Evolutionary conservation across 2,888 invertebrate species (phyloP), one percentile per base, ranked within the genome.

Genomic region (Gandaritis pyraliata): DNA sequence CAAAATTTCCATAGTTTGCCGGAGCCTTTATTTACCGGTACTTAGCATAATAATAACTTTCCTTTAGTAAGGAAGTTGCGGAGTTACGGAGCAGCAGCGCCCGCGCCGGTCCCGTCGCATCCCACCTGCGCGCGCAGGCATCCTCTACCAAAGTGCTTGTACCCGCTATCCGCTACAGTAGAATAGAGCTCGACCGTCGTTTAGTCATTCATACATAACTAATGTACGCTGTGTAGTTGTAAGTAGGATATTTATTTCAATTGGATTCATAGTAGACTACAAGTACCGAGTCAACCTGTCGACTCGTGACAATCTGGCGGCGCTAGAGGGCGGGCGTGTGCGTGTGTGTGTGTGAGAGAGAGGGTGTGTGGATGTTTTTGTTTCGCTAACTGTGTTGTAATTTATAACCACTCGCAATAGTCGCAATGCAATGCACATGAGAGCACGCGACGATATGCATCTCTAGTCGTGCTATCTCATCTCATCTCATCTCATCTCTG

Each of bases 111-210:
- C 41, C 15, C 47, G n/a, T n/a, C 30, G 15, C 23, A n/a, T 38
- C 53, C 53, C 49, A 47, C 57, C 47, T 47, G 36, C 43, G 56
- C 29, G 53, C 36, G 61, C 58, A 49, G 53, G 18, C 45, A 36
- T 54, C 60, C 61, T 64, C 43, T 16, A 74, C 71, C 80, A 83
- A 65, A 80, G 72, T 71, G 70, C 68, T 66, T 56, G 58, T 58
- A 46, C 23, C 48, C 61, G 65, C 68, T n/a, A n/a, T n/a, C n/a
- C n/a, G 65, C 65, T 54, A 50, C 60, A 23, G 4, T 23, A 2
- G n/a, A 30, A 57, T 53, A 66, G 58, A 58, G 68, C 66, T 65
- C 57, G 50, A 53, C 61, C 59, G 65, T 48, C 33, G 43, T 51
- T 54, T 55, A 69, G 65, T 72, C 68, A 71, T 72, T n/a, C n/a